Evolutionary conservation across 2,113 vertebrate species (phyloP).

Genomic region (Hemibagrus wyckioides): DNA sequence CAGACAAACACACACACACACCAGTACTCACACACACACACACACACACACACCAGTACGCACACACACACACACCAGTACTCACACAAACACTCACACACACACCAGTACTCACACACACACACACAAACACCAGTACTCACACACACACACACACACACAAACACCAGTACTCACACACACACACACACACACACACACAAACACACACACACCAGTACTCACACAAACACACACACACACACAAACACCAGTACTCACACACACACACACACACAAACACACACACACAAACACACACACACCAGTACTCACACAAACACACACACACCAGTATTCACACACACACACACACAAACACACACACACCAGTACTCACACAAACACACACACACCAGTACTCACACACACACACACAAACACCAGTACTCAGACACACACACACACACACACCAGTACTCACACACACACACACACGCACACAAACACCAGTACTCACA

Average conservation of each 20-base stretch:
- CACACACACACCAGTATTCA: slow-evolving; percentile 40
- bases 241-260: slow-evolving; percentile 47
- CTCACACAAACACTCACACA: too few species aligned
- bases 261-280: slow-evolving; percentile 24
- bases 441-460: slow-evolving; percentile 47
- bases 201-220: slow-evolving; percentile 47
- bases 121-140: slow-evolving; percentile 46
- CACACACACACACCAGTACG: slow-evolving; percentile 37
- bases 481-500: too few species aligned
- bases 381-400: slow-evolving; percentile 47
- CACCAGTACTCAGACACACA: too few species aligned
- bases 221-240: slow-evolving; percentile 16
- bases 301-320: slow-evolving; percentile 19
- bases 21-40: slow-evolving; percentile 68
- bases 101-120: slow-evolving; percentile 27
- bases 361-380: too few species aligned
- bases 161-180: slow-evolving; percentile 47
- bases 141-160: slow-evolving; percentile 23
- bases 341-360: slow-evolving; percentile 31
- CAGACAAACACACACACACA: slow-evolving; percentile 42
- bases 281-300: slow-evolving; percentile 42
- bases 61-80: slow-evolving; percentile 47
- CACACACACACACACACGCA: slow-evolving; percentile 22
- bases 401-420: slow-evolving; percentile 65
- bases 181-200: slow-evolving; percentile 15